Evolutionary conservation across 2,113 vertebrate genomes (phyloP).

Genomic region (Chiloscyllium plagiosum): DNA sequence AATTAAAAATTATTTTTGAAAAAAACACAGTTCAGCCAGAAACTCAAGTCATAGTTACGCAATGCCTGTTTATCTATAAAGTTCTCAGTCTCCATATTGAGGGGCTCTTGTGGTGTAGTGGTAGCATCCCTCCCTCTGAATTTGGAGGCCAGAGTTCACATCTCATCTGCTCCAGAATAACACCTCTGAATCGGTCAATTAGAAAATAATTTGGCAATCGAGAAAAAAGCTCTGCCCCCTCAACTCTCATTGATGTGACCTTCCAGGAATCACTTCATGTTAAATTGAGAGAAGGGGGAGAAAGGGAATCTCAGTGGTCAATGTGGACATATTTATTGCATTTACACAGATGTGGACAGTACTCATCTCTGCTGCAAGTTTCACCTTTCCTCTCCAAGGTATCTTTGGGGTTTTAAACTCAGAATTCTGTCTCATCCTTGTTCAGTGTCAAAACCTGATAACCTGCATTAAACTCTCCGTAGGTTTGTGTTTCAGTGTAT

Average conservation of each 20-base stretch:
- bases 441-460: constrained; percentile 67
- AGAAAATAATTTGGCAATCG: too few species aligned
- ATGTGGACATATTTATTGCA: too few species aligned
- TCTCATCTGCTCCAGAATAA: too few species aligned
- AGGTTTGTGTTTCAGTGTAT: constrained; percentile 76
- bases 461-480: constrained; percentile 73
- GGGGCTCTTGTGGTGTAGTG: too few species aligned
- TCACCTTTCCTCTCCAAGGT: background rate
- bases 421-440: constrained; percentile 64
- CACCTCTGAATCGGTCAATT: too few species aligned
- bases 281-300: background rate
- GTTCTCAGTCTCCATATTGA: too few species aligned
- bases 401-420: background rate
- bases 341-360: background rate
- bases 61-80: constrained; percentile 67
- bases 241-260: background rate
- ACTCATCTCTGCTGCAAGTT: background rate
- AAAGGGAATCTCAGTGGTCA: background rate
- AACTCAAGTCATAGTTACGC: constrained; percentile 85
- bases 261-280: background rate
- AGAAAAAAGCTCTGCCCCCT: background rate
- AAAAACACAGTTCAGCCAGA: constrained; percentile 88
- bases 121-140: too few species aligned
- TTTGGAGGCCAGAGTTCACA: too few species aligned
- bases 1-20: constrained; percentile 52